Percentiles rank a stretch among this genome's conserved stretches.
These are phyloP conservation scores for Enteromius unitaeniatus DNA, from an alignment of 2,797 vertebrate genomes.

Conservation along the genomic window DNA sequence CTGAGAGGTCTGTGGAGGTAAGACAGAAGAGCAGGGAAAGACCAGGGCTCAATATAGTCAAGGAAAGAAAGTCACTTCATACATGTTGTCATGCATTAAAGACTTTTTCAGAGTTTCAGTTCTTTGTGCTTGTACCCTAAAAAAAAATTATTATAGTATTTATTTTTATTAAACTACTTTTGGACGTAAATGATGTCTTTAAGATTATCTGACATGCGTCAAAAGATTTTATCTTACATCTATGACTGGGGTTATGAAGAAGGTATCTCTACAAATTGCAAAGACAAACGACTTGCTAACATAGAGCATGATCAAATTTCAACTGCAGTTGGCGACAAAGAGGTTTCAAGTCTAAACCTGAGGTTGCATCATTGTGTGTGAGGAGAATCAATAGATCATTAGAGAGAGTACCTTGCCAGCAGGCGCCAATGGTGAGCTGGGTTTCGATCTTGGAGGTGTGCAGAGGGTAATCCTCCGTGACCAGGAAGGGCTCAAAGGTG, in stretches of 20 bases:
- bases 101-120: background rate
- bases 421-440: slow-evolving; percentile 94
- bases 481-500: slow-evolving; percentile 91
- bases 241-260: background rate
- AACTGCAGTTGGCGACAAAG: background rate
- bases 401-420: slow-evolving; percentile 92
- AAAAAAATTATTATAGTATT: background rate
- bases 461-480: slow-evolving; percentile 94
- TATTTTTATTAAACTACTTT: background rate
- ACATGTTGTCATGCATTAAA: slow-evolving; percentile 13
- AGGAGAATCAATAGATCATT: slow-evolving; percentile 26
- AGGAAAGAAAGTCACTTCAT: slow-evolving; percentile 54
- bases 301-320: background rate
- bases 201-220: slow-evolving; percentile 48
- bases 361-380: slow-evolving; percentile 32
- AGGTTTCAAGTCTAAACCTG: slow-evolving; percentile 21
- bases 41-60: slow-evolving; percentile 61
- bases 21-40: slow-evolving; percentile 86
- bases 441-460: slow-evolving; percentile 89
- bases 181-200: background rate
- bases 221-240: background rate
- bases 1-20: slow-evolving; percentile 92
- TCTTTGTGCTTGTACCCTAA: background rate
- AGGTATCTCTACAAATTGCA: background rate
- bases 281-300: background rate